Conservation (phyloP, 2,888 invertebrate genomes). For the Phengaris arion region DNA sequence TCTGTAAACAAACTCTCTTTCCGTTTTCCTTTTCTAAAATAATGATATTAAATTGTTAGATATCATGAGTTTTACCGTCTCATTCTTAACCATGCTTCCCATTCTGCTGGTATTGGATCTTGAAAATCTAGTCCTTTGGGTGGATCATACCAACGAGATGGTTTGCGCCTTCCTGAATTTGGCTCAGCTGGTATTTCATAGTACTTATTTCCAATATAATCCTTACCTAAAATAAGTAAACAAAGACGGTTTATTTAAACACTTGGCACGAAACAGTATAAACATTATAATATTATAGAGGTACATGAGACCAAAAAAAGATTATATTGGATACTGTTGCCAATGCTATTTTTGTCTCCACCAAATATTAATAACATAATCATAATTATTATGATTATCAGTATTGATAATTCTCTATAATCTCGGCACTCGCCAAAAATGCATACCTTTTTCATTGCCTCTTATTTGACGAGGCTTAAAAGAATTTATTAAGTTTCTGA, state of each 20-base stretch:
- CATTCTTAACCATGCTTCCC: constrained; percentile 92
- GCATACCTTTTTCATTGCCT: constrained; percentile 63
- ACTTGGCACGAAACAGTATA: not conserved
- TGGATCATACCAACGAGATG: constrained; percentile 87
- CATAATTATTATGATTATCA: not conserved
- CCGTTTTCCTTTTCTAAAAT: not conserved
- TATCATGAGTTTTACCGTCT: constrained; percentile 62
- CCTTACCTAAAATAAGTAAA: constrained; percentile 79
- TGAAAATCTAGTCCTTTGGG: constrained; percentile 81
- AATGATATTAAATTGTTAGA: not conserved
- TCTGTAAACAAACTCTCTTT: not conserved
- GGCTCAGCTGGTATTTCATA: constrained; percentile 87
- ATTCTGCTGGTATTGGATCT: constrained; percentile 89
- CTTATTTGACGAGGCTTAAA: constrained; percentile 64
- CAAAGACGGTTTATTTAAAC: not conserved
- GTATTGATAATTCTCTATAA: not conserved
- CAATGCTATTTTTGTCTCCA: not conserved
- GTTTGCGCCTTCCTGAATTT: constrained; percentile 81
- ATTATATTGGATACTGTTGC: not conserved
- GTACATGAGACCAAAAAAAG: not conserved
- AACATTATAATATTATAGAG: not conserved
- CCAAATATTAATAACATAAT: not conserved
- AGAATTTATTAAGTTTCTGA: constrained; percentile 82
- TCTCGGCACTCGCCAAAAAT: constrained; percentile 19
- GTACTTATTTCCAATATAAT: constrained; percentile 90